Percentiles rank a stretch among this genome's conserved stretches.
phyloP scores from a whole-genome alignment of 2,113 vertebrate genomes.

The Podilymbus podiceps region DNA sequence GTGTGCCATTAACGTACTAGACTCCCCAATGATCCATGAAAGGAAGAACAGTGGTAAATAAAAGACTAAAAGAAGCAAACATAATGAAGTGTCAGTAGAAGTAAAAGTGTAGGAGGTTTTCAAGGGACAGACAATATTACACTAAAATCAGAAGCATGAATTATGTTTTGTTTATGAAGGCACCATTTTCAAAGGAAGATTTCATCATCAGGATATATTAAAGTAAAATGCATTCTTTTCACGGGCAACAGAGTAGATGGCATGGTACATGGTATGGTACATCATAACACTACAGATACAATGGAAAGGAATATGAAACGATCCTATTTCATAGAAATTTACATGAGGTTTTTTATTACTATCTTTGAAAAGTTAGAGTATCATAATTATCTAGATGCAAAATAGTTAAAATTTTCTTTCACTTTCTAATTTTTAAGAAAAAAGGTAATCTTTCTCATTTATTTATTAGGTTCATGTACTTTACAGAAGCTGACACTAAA shows the following conservation, averaged over 20 bases:
- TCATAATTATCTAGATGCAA: not conserved
- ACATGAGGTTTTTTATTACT: not conserved
- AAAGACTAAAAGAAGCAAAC: not conserved
- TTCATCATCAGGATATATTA: not conserved
- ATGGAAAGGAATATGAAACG: not conserved
- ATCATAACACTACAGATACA: not conserved
- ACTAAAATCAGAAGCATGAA: not conserved
- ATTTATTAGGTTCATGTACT: not conserved
- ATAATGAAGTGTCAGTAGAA: not conserved
- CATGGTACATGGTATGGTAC: not conserved
- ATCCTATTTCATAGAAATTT: not conserved
- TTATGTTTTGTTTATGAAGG: not conserved
- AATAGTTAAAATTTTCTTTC: not conserved
- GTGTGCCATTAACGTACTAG: not conserved
- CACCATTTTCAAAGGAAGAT: not conserved
- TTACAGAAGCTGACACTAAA: not conserved
- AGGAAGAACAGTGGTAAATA: not conserved
- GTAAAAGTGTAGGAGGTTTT: not conserved
- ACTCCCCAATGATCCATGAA: not conserved
- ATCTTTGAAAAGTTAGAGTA: not conserved
- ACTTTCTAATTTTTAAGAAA: not conserved
- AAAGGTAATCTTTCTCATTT: not conserved
- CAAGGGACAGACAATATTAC: not conserved
- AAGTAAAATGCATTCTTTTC: not conserved
- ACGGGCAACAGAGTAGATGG: not conserved